Conservation (phyloP, 2,888 invertebrate genomes). For the Andrena dorsata region DNA sequence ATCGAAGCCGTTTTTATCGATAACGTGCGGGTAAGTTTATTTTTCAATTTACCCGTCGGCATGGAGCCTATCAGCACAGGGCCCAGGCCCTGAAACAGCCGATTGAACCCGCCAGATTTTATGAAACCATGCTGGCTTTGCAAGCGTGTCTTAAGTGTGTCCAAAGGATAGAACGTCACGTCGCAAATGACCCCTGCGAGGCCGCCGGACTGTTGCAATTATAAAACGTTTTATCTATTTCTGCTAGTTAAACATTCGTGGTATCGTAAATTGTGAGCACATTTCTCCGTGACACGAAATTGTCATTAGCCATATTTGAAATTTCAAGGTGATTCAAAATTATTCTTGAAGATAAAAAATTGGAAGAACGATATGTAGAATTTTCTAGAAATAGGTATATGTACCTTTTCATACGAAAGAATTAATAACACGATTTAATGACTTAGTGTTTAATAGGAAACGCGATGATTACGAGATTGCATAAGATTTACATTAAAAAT, state of each 20-base stretch:
- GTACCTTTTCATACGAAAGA: too few species aligned
- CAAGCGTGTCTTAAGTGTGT: constrained; percentile 97
- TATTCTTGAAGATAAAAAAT: neutral
- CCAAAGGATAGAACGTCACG: constrained; percentile 95
- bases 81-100: constrained; percentile 92
- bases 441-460: neutral
- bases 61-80: constrained; percentile 94
- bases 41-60: constrained; percentile 88
- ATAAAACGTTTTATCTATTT: constrained; percentile 9
- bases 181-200: constrained; percentile 95
- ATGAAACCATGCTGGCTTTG: constrained; percentile 96
- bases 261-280: neutral
- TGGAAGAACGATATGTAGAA: neutral
- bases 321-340: neutral
- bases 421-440: too few species aligned
- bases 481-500: neutral
- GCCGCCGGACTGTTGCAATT: constrained; percentile 78
- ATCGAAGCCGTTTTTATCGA: neutral
- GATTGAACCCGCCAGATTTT: constrained; percentile 94
- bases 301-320: neutral
- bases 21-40: neutral
- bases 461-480: neutral
- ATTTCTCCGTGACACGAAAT: neutral
- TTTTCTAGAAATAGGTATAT: neutral
- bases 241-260: too few species aligned